Percentiles rank a stretch among this genome's conserved stretches.
These are phyloP conservation scores for Agrotis exclamationis DNA, from an alignment of 2,888 invertebrate species.

Conservation along the genomic window DNA sequence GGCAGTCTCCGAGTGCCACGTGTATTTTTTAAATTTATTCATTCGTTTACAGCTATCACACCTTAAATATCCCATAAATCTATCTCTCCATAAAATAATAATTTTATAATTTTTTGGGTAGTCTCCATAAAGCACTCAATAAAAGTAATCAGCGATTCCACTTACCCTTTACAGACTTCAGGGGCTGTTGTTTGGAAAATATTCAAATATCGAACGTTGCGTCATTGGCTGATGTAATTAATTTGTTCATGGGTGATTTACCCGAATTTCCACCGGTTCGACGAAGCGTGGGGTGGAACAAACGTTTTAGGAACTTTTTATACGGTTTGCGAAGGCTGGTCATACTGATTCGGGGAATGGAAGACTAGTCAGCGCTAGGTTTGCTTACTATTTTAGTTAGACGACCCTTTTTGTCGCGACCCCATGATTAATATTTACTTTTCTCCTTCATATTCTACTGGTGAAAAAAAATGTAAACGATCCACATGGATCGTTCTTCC, in stretches of 20 bases:
- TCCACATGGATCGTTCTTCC: too few species aligned
- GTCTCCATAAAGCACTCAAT: constrained; percentile 4
- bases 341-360: constrained; percentile 8
- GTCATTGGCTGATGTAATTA: constrained; percentile 62
- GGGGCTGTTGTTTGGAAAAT: constrained; percentile 33
- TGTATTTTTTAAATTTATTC: too few species aligned
- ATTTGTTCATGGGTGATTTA: constrained; percentile 51
- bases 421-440: neutral
- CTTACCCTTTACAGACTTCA: constrained; percentile 25
- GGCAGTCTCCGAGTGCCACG: too few species aligned
- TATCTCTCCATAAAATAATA: neutral
- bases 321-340: neutral
- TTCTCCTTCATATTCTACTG: neutral
- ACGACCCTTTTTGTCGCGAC: neutral
- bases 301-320: constrained; percentile 1
- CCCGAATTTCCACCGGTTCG: constrained; percentile 47
- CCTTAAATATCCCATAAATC: neutral
- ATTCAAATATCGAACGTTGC: constrained; percentile 41
- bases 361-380: neutral
- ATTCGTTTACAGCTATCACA: neutral
- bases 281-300: constrained; percentile 28
- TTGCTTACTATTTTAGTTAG: neutral
- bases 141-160: constrained; percentile 36
- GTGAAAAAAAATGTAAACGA: neutral
- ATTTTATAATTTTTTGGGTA: neutral